Conservation (phyloP, 2,797 vertebrate genomes). For the Morus bassanus region DNA sequence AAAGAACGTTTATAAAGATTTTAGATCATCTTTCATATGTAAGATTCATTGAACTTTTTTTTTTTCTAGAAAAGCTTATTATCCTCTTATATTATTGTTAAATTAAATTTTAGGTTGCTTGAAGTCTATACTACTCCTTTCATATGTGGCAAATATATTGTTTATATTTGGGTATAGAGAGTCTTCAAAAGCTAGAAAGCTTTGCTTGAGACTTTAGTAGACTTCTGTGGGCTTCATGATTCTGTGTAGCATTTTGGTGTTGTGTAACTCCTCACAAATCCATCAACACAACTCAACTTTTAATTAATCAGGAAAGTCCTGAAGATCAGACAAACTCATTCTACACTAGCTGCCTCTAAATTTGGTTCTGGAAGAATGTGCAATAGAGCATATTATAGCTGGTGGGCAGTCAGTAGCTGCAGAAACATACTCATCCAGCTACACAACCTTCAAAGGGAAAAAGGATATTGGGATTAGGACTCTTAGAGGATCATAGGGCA, state of each 20-base stretch:
- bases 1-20: background rate
- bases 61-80: background rate
- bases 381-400: background rate
- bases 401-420: background rate
- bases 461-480: background rate
- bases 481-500: background rate
- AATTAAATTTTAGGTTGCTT: background rate
- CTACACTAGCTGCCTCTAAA: background rate
- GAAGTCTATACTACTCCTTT: background rate
- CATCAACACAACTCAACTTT: background rate
- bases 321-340: background rate
- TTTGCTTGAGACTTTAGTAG: background rate
- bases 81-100: background rate
- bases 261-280: background rate
- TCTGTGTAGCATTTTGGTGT: background rate
- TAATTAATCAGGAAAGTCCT: background rate
- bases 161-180: background rate
- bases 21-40: background rate
- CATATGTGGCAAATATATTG: background rate
- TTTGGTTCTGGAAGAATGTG: background rate
- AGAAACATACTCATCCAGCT: background rate
- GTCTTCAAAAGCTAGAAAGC: background rate
- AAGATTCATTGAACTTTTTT: background rate
- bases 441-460: background rate
- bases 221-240: background rate